Conservation (phyloP, 2,797 vertebrate genomes). For the Tadarida brasiliensis region DNA sequence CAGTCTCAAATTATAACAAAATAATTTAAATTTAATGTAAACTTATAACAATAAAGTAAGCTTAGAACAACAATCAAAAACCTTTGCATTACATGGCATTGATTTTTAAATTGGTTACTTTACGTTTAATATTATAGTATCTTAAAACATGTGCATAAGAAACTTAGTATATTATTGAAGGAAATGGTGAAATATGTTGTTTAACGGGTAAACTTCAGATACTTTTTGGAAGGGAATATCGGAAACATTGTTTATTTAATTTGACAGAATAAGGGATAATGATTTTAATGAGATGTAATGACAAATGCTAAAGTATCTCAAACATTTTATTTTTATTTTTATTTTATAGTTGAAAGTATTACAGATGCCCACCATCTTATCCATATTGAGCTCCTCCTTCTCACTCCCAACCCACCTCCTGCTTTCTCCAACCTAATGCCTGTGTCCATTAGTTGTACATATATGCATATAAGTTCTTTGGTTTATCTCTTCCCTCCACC, state of each 20-base stretch:
- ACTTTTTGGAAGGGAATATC: slow-evolving; percentile 27
- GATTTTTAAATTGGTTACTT: slow-evolving; percentile 43
- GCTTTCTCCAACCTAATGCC: no score
- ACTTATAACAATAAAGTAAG: slow-evolving; percentile 10
- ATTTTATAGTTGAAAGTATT: no score
- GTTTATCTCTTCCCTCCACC: no score
- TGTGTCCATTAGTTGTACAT: no score
- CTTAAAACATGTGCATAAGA: slow-evolving; percentile 46
- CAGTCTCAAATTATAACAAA: slow-evolving; percentile 50
- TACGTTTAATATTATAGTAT: slow-evolving; percentile 30
- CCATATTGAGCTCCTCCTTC: no score
- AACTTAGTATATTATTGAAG: neutral
- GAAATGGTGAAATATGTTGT: slow-evolving; percentile 1
- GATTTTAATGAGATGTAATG: slow-evolving; percentile 17
- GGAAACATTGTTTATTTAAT: neutral
- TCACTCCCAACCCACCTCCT: no score
- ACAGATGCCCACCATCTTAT: no score
- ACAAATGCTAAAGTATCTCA: slow-evolving; percentile 28
- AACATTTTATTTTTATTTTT: neutral
- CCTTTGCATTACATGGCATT: neutral
- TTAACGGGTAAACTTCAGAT: neutral
- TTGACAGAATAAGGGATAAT: slow-evolving; percentile 18
- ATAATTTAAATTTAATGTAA: slow-evolving; percentile 65
- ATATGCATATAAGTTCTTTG: no score
- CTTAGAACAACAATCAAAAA: neutral